Conservation (phyloP, 2,888 invertebrate genomes). For the Zhuqinia jingwanae region DNA sequence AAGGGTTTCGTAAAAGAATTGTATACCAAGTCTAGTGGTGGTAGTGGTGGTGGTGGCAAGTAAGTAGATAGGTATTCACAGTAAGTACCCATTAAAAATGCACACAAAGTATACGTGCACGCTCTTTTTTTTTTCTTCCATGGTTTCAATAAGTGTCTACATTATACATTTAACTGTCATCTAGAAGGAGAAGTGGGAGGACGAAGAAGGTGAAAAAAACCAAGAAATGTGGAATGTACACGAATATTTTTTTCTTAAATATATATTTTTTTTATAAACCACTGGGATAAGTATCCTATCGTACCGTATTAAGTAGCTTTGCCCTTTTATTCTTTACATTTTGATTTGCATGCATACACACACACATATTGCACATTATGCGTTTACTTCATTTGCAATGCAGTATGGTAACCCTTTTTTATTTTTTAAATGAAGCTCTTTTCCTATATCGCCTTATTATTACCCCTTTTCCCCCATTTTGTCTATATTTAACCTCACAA, state of each 20-base stretch:
- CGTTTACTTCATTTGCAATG: no score
- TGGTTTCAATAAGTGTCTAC: constrained; percentile 55
- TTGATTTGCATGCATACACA: no score
- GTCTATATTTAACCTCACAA: constrained; percentile 36
- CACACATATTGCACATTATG: no score
- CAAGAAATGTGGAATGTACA: background rate
- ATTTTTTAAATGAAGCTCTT: background rate
- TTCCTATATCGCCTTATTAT: background rate
- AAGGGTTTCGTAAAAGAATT: background rate
- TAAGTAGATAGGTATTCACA: constrained; percentile 10
- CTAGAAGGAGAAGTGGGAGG: background rate
- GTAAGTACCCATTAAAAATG: constrained; percentile 62
- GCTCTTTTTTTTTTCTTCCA: background rate
- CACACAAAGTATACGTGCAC: constrained; percentile 13
- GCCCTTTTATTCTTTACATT: no score
- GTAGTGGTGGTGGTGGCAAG: no score
- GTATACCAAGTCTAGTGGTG: no score
- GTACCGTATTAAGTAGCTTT: no score
- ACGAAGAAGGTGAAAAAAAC: background rate
- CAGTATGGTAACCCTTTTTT: no score
- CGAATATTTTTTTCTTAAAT: no score
- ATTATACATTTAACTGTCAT: constrained; percentile 62
- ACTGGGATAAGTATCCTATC: no score
- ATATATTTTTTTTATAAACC: background rate
- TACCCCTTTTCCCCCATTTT: background rate